Percentiles rank a stretch among this genome's conserved stretches.
phyloP scores from a whole-genome alignment of 92 coral and sea anemone genomes.

The Bergia puertoricense region DNA sequence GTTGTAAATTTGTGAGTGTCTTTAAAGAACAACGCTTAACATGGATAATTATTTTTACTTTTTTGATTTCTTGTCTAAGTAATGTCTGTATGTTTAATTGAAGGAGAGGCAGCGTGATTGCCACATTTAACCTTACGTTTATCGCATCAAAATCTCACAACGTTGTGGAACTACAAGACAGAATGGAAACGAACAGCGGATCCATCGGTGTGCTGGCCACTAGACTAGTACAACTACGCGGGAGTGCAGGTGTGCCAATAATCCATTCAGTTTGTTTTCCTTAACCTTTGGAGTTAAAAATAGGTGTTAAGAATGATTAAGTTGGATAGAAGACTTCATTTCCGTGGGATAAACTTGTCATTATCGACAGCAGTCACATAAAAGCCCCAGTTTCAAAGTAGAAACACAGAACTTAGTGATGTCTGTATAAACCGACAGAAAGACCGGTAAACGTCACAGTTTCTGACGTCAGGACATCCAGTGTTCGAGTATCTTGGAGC shows the following conservation, averaged over 20 bases:
- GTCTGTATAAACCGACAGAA: background rate
- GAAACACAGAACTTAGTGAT: background rate
- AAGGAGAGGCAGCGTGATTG: constrained; percentile 2
- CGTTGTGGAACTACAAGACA: constrained; percentile 2
- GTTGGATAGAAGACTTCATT: background rate
- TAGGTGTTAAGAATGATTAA: background rate
- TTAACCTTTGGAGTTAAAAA: background rate
- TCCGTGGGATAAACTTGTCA: background rate
- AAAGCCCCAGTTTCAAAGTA: background rate
- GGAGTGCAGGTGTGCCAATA: background rate
- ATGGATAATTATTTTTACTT: no score
- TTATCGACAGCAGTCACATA: background rate
- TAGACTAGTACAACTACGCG: background rate
- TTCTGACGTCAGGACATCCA: background rate
- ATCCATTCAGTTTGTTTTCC: background rate
- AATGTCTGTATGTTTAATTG: background rate
- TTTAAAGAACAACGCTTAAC: no score
- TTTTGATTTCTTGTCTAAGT: no score
- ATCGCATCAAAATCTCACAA: background rate
- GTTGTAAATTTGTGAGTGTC: no score
- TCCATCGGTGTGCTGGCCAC: background rate
- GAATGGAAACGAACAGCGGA: background rate
- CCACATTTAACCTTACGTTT: background rate
- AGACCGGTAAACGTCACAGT: background rate
- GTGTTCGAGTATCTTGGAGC: background rate